These are phyloP conservation scores for Megaceryle maxima DNA, from an alignment of 2,113 vertebrate species.

Conservation along the genomic window DNA sequence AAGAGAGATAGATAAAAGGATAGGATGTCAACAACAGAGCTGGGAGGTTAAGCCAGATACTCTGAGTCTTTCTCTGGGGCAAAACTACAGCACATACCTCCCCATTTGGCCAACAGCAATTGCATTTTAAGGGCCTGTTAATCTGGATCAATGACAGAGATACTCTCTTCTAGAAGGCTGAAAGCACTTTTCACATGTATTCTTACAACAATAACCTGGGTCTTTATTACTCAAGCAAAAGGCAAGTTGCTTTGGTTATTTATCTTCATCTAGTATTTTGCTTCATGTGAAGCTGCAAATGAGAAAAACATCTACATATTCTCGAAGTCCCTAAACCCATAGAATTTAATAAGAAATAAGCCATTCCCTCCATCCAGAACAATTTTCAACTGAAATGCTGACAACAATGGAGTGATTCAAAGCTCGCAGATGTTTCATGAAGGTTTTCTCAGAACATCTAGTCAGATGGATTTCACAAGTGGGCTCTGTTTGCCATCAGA, in stretches of 20 bases:
- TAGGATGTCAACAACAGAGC: neutral
- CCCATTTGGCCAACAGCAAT: neutral
- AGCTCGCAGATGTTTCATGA: neutral
- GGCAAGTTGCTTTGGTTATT: neutral
- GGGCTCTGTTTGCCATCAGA: slow-evolving; percentile 26
- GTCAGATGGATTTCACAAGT: slow-evolving; percentile 43
- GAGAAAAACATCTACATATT: neutral
- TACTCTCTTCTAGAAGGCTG: neutral
- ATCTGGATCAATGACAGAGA: neutral
- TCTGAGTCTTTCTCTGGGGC: neutral
- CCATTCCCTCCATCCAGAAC: neutral
- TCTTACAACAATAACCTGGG: neutral
- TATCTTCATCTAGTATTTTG: neutral
- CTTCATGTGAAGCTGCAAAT: neutral
- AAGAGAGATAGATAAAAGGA: neutral
- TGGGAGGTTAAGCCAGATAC: neutral
- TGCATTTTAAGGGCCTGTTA: neutral
- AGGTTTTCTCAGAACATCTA: slow-evolving; percentile 17
- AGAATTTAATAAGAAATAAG: slow-evolving; percentile 17
- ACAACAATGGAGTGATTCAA: slow-evolving; percentile 32
- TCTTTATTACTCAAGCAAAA: neutral
- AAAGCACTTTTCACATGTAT: neutral
- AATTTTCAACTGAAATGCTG: slow-evolving; percentile 22
- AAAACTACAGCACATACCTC: neutral
- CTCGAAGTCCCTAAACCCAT: neutral